Base-by-base conservation (phyloP, 1,140 invertebrate species). In the Drosophila neocordata region DNA sequence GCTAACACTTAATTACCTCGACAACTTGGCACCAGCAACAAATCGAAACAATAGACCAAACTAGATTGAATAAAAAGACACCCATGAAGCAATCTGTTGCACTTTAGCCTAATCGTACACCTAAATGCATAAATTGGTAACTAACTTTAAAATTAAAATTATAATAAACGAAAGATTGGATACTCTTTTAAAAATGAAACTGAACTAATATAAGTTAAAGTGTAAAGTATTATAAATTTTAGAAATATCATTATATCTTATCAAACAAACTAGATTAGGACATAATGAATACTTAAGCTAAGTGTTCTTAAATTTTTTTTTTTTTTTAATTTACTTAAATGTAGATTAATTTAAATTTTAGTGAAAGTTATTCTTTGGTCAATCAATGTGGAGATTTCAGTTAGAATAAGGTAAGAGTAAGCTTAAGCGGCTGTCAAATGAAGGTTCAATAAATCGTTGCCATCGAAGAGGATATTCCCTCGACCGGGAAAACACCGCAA, bases 121-220 rank as follows among this genome's bases (percentile, higher is more conserved):
- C 24, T 62, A 41, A 27, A 61, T 68, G 51, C 68, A 77, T 75
- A 64, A 65, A 59, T n/a, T n/a, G n/a, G n/a, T 75, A 81, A 81
- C 87, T 87, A 75, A 78, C 62, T 81, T 67, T 69, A 74, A 81
- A 85, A 87, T 68, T 6, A 66, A 73, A 79, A 85, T 68, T 6
- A 64, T 69, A 79, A 56, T 24, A 65, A 77, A 71, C 58, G 71
- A 81, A 58, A 57, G 60, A 65, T 60, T n/a, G 18, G 3, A 48
- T 48, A 48, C 41, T 48, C 41, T 48, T 15, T 4, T 15, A 8
- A 48, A 18, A 44, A 6, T 2, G 13, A 8, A 2, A 6, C 13
- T 44, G 13, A 44, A 44, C 0, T 24, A 24, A 24, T 24, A 2
- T 24, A 24, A n/a, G n/a, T 24, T 24, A 24, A 24, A 2, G 4